Evolutionary conservation across 2,888 invertebrate genomes (phyloP), one percentile per base, ranked within the genome.

Genomic region (Neoitamus cyanurus): DNA sequence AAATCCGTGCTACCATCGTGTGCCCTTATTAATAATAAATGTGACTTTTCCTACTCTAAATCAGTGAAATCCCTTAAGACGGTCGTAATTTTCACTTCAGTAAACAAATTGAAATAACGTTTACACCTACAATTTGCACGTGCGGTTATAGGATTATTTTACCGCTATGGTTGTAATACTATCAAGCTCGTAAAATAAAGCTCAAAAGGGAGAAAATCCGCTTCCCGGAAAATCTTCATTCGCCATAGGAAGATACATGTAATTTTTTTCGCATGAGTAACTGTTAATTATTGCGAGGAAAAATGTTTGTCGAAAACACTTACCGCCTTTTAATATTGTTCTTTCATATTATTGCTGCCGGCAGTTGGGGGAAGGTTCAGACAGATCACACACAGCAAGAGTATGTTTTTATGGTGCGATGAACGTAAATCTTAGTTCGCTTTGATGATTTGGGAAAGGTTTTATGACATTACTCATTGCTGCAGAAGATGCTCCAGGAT

Each of bases 381-480:
- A 36, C 15, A 11, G 58, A 20, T 58, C 34, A 15, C 31, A 80
- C 68, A 15, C 68, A 30, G 15, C 58, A 15, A 28, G 68, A 25
- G 20, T 28, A 36, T 36, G 37, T 82, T 69, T 69, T 82, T 69
- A 69, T 68, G 82, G 69, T 68, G 36, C 82, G 36, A 13, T 69
- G 69, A 82, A 82, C 82, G 69, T 82, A 69, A 82, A 82, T 69
- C 82, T 82, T 82, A 82, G 82, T 82, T 69, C 82, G 36, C 82
- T 82, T 82, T 82, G 82, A 82, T 69, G 82, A 82, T 82, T 82
- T 36, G 82, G 69, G 69, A 82, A 82, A 68, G 82, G 82, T 82
- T 82, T 82, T 82, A 82, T 82, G 82, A 69, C 69, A 82, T 82
- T 82, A 82, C 68, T 69, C 69, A 82, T 82, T 82, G 82, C 82